phyloP scores from a whole-genome alignment of 2,888 invertebrate species.

The Hyles lineata region DNA sequence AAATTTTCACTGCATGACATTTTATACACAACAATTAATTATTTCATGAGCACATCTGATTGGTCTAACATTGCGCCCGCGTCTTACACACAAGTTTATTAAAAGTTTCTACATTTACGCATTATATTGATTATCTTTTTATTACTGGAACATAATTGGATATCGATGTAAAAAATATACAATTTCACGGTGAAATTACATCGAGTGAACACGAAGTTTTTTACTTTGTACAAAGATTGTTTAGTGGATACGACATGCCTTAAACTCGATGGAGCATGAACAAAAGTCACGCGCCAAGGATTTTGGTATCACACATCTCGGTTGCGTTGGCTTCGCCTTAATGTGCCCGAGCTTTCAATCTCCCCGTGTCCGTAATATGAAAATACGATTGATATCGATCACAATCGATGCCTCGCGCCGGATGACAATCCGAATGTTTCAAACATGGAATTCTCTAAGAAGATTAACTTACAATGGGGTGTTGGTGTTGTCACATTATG shows the following conservation, averaged over 20 bases:
- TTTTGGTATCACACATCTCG: conserved; percentile 69
- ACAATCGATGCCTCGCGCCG: conserved; percentile 13
- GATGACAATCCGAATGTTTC: conserved; percentile 26
- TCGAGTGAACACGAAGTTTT: conserved; percentile 47
- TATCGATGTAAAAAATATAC: conserved; percentile 26
- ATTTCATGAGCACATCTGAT: background rate
- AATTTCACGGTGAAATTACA: conserved; percentile 38
- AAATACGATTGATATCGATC: conserved; percentile 14
- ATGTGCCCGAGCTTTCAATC: conserved; percentile 40
- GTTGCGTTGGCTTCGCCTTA: conserved; percentile 46
- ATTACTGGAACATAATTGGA: conserved; percentile 16
- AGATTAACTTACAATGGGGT: conserved; percentile 25
- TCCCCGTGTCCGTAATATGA: conserved; percentile 28
- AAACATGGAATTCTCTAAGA: conserved; percentile 25
- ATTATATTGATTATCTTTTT: conserved; percentile 9
- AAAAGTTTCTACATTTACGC: background rate
- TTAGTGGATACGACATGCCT: conserved; percentile 72
- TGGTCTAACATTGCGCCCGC: background rate
- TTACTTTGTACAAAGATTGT: conserved; percentile 66
- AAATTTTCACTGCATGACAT: background rate
- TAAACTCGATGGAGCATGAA: conserved; percentile 75
- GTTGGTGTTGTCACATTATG: conserved; percentile 18
- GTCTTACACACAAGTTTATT: background rate
- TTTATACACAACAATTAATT: background rate
- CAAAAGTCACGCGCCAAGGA: conserved; percentile 78